These are phyloP conservation scores for Simalia tracyae DNA, from an alignment of 2,797 vertebrate species.

Conservation along the genomic window DNA sequence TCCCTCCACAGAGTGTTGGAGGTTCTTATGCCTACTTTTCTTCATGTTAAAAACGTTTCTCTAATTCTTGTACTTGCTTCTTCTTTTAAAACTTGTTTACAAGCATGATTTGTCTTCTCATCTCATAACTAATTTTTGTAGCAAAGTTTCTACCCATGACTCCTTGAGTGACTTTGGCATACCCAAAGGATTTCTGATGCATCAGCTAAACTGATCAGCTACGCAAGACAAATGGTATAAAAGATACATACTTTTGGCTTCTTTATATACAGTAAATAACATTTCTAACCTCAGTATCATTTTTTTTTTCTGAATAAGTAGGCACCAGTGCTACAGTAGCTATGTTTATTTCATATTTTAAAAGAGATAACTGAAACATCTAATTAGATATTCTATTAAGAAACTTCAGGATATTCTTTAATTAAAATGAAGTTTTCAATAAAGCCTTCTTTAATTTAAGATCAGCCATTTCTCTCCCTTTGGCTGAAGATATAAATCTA, in stretches of 20 bases:
- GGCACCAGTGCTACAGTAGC: not conserved
- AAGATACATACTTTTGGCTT: not conserved
- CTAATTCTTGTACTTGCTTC: not conserved
- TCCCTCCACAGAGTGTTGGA: not conserved
- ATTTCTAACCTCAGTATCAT: not conserved
- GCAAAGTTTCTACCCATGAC: not conserved
- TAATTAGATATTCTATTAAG: not conserved
- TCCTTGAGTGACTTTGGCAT: not conserved
- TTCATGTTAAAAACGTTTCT: not conserved
- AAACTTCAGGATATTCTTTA: constrained; percentile 10
- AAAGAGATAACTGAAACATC: not conserved
- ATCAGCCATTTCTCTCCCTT: constrained; percentile 17
- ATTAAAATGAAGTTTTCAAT: constrained; percentile 28
- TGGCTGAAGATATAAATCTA: constrained; percentile 22
- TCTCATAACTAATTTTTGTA: not conserved
- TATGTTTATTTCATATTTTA: not conserved
- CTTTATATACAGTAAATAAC: not conserved
- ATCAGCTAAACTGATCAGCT: not conserved
- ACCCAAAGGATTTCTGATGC: not conserved
- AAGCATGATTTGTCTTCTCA: not conserved
- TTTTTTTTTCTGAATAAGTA: not conserved
- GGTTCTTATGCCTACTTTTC: not conserved
- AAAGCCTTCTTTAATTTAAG: constrained; percentile 20
- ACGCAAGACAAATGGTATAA: not conserved
- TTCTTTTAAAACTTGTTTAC: not conserved